Evolutionary conservation across 30 jellyfish, hydroid and myxozoan genomes (phyloP).

Genomic region (Mastigias papua): DNA sequence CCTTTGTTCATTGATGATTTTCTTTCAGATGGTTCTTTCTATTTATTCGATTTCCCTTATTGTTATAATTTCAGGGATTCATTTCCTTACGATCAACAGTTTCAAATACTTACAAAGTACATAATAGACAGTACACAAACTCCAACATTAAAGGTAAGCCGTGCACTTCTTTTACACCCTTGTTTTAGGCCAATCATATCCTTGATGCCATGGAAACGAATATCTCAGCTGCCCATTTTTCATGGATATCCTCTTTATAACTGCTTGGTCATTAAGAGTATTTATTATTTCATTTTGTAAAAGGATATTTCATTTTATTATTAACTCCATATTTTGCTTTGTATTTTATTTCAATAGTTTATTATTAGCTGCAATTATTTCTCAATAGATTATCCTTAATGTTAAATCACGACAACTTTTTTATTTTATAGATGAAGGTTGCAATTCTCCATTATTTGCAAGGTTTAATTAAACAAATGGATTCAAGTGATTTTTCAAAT

Average conservation of each 20-base stretch:
- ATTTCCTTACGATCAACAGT: conserved; percentile 97
- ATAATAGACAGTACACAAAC: conserved; percentile 94
- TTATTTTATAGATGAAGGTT: conserved; percentile 66
- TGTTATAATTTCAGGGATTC: conserved; percentile 78
- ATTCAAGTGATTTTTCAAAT: conserved; percentile 90
- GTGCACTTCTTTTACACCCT: neutral
- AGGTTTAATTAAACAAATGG: conserved; percentile 88
- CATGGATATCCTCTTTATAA: too few relatives aligned
- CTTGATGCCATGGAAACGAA: neutral
- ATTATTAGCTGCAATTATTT: too few relatives aligned
- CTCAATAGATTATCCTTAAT: too few relatives aligned
- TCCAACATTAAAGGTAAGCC: conserved; percentile 81
- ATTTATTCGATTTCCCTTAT: neutral
- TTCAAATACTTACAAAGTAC: conserved; percentile 92
- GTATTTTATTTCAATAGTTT: too few relatives aligned
- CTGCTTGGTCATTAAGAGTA: too few relatives aligned
- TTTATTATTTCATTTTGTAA: too few relatives aligned
- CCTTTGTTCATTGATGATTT: too few relatives aligned
- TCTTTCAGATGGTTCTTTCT: too few relatives aligned
- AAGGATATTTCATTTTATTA: too few relatives aligned
- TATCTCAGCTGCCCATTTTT: too few relatives aligned
- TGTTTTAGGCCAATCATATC: neutral
- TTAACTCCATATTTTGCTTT: too few relatives aligned
- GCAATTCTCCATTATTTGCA: conserved; percentile 82
- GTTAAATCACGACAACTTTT: too few relatives aligned